phyloP scores from a whole-genome alignment of 2,113 vertebrate species.

The Salvelinus alpinus region DNA sequence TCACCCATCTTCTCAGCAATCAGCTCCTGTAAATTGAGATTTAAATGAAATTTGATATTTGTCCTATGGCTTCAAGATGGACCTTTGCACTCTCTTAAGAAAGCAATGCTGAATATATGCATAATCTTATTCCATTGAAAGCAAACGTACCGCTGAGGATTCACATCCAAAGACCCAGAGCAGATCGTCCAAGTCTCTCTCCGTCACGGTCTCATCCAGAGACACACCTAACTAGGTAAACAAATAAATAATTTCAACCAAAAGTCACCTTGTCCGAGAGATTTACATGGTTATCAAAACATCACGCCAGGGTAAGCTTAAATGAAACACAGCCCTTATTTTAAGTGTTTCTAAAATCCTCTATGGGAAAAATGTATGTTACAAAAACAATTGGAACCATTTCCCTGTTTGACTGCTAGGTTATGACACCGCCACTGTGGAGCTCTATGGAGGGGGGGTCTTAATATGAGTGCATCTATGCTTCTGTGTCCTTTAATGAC shows the following conservation, averaged over 20 bases:
- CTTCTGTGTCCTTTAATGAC: too few relatives aligned
- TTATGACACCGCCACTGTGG: too few relatives aligned
- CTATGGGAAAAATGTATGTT: too few relatives aligned
- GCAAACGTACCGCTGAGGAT: conserved; percentile 90
- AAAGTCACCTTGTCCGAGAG: too few relatives aligned
- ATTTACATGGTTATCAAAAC: too few relatives aligned
- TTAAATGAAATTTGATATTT: conserved; percentile 22
- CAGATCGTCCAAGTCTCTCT: conserved; percentile 92
- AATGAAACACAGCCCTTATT: too few relatives aligned
- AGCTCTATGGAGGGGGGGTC: too few relatives aligned
- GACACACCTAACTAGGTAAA: conserved; percentile 87
- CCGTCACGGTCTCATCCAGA: conserved; percentile 94
- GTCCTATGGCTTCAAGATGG: not conserved
- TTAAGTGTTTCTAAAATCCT: too few relatives aligned
- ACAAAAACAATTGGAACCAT: too few relatives aligned
- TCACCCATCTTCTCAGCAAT: conserved; percentile 92
- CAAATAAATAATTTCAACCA: not conserved
- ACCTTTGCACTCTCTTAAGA: not conserved
- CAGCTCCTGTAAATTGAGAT: conserved; percentile 79
- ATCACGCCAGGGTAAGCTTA: too few relatives aligned
- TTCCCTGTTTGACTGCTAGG: too few relatives aligned
- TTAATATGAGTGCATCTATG: not conserved
- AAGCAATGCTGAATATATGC: not conserved
- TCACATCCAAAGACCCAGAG: conserved; percentile 97
- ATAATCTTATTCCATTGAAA: not conserved